phyloP scores from a whole-genome alignment of 2,113 vertebrate genomes.

The Oxygymnocypris stewartii region DNA sequence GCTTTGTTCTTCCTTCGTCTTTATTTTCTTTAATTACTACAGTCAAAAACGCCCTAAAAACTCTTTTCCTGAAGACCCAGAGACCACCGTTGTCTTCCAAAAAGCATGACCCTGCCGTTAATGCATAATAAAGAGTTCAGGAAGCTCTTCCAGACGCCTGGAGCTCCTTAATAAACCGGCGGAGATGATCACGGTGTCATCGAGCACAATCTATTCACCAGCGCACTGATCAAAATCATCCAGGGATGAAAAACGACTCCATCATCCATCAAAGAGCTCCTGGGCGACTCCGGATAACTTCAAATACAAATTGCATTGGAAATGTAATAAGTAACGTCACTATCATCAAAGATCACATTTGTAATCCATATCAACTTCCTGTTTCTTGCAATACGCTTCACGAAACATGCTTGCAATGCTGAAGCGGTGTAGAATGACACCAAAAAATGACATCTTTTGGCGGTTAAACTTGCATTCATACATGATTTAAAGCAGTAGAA shows the following conservation, averaged over 20 bases:
- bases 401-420: background rate
- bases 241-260: constrained; percentile 70
- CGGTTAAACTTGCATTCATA: background rate
- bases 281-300: background rate
- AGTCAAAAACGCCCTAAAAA: constrained; percentile 82
- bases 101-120: constrained; percentile 90
- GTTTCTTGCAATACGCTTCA: background rate
- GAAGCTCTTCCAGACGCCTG: constrained; percentile 89
- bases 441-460: too few relatives aligned
- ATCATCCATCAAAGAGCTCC: constrained; percentile 34
- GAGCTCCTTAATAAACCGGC: constrained; percentile 87
- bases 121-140: constrained; percentile 92
- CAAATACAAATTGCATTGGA: constrained; percentile 34
- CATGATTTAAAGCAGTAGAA: background rate
- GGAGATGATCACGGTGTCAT: constrained; percentile 86
- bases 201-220: constrained; percentile 82
- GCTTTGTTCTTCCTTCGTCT: constrained; percentile 86
- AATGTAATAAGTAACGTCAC: too few relatives aligned
- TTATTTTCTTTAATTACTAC: constrained; percentile 83
- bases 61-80: constrained; percentile 73
- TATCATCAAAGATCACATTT: constrained; percentile 20
- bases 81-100: constrained; percentile 87
- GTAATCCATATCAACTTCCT: constrained; percentile 18
- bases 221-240: constrained; percentile 74
- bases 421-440: too few relatives aligned